A percentile compares a stretch with the other conserved stretches of the same genome.
phyloP scores from a whole-genome alignment of 2,113 vertebrate species.

The Alexandromys fortis region DNA sequence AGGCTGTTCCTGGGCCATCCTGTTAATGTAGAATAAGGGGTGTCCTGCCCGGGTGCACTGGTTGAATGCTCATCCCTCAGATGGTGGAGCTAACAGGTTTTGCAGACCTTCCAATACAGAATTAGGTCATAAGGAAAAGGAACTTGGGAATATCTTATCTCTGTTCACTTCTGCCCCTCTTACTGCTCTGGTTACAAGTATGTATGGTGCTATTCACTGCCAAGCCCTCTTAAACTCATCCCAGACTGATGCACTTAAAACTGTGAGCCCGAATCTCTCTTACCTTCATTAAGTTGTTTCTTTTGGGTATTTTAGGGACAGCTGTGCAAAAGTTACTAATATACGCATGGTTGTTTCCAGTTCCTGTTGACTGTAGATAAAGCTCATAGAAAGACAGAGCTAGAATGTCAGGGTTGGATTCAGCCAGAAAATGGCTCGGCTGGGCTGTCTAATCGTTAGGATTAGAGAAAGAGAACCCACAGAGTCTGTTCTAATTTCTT shows the following conservation, averaged over 20 bases:
- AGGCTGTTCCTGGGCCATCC: background rate
- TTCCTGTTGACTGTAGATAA: accelerated
- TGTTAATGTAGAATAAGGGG: too few species aligned
- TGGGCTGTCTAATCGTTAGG: background rate
- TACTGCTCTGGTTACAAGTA: background rate
- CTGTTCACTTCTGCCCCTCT: background rate
- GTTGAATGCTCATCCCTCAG: background rate
- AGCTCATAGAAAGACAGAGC: background rate
- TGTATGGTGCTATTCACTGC: background rate
- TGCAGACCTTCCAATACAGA: background rate
- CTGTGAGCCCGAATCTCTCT: background rate
- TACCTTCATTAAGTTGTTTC: background rate
- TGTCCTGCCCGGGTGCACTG: background rate
- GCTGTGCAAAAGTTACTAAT: background rate
- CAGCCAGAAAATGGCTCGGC: background rate
- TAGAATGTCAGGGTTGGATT: accelerated
- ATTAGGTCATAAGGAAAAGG: too few species aligned
- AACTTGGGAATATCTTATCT: background rate
- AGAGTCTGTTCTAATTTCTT: background rate
- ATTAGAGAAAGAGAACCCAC: background rate
- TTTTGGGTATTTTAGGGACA: background rate
- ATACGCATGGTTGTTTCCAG: background rate
- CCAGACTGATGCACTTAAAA: background rate
- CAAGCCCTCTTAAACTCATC: background rate
- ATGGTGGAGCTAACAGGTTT: background rate